phyloP scores from a whole-genome alignment of 2,113 vertebrate genomes.

The Tachuris rubrigastra region DNA sequence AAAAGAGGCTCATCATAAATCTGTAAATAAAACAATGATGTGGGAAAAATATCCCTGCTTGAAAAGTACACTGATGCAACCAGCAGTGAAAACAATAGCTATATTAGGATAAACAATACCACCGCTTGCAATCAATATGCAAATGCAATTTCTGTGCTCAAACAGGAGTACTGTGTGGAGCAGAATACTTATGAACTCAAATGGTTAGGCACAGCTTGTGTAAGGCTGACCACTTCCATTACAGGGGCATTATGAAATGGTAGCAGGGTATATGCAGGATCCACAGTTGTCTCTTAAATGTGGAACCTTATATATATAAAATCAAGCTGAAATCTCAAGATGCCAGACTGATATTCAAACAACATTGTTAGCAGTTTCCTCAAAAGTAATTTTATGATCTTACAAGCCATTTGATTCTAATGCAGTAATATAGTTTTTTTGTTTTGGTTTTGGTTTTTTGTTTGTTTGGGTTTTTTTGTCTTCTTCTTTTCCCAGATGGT shows the following conservation, averaged over 20 bases:
- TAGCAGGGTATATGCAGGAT: background rate
- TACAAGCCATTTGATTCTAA: background rate
- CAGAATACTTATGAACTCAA: background rate
- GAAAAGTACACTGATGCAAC: background rate
- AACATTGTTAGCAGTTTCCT: background rate
- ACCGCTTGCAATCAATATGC: background rate
- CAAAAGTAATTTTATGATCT: background rate
- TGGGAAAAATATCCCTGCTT: background rate
- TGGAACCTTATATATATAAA: background rate
- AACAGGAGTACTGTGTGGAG: background rate
- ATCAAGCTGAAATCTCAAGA: background rate
- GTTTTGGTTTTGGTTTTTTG: no score
- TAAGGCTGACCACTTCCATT: background rate
- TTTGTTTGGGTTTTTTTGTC: background rate
- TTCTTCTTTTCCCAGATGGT: background rate
- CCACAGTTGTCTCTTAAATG: background rate
- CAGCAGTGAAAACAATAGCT: background rate
- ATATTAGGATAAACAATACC: background rate
- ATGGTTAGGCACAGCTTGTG: background rate
- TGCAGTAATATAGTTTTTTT: background rate
- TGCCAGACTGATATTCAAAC: background rate
- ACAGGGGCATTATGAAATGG: background rate
- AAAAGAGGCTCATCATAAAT: background rate
- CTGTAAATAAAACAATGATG: slow-evolving; percentile 4
- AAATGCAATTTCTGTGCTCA: slow-evolving; percentile 13